Conservation (phyloP, 2,113 vertebrate species). For the Scalopus aquaticus region DNA sequence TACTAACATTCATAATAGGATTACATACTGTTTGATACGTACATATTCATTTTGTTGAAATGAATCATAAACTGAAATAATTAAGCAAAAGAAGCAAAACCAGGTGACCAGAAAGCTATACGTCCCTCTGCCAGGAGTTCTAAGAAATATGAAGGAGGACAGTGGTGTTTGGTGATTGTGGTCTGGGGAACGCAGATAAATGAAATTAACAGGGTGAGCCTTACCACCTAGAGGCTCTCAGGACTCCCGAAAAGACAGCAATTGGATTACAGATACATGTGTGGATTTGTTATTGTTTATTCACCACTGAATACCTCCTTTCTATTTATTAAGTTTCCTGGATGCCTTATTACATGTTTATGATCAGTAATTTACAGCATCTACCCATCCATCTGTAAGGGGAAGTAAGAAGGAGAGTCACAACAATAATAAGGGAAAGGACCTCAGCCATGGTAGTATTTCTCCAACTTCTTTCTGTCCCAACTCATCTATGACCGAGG, state of each 20-base stretch:
- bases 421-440: background rate
- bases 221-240: background rate
- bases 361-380: background rate
- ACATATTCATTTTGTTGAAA: background rate
- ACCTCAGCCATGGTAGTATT: background rate
- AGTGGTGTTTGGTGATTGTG: background rate
- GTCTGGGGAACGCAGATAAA: background rate
- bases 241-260: background rate
- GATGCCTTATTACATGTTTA: background rate
- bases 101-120: background rate
- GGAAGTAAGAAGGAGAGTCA: background rate
- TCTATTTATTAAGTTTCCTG: background rate
- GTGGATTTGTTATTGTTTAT: background rate
- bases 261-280: background rate
- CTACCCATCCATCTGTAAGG: background rate
- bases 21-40: background rate
- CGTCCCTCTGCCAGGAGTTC: background rate
- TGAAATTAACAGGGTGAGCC: background rate
- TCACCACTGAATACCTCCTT: background rate
- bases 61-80: slow-evolving; percentile 40
- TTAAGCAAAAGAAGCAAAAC: background rate
- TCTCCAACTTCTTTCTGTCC: background rate
- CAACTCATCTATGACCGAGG: background rate
- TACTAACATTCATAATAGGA: background rate
- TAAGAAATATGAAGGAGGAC: background rate